Conservation (phyloP, 2,888 invertebrate genomes). For the Cyrtodaria siliqua region DNA sequence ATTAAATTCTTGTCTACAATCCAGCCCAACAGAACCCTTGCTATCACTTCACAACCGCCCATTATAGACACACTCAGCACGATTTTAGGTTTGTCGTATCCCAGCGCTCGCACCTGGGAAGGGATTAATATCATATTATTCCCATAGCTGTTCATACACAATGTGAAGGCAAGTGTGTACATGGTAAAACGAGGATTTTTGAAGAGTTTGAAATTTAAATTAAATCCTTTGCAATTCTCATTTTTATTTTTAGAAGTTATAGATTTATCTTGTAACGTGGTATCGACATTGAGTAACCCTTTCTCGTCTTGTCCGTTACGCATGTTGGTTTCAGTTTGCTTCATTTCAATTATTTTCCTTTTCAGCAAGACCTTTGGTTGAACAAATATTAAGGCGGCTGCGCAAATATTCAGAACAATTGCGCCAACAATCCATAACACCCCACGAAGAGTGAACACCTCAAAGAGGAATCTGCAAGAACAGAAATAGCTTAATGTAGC, state of each 20-base stretch:
- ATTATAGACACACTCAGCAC: slow-evolving; percentile 89
- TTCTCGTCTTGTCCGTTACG: neutral
- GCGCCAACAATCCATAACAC: slow-evolving; percentile 55
- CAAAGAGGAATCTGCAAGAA: slow-evolving; percentile 48
- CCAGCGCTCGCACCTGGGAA: slow-evolving; percentile 90
- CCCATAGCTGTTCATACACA: slow-evolving; percentile 92
- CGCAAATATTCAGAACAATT: slow-evolving; percentile 46
- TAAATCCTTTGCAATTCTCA: slow-evolving; percentile 1
- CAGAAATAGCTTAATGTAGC: too few species aligned
- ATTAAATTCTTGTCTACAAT: slow-evolving; percentile 90
- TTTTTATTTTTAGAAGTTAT: neutral
- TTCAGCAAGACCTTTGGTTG: slow-evolving; percentile 46
- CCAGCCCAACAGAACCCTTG: slow-evolving; percentile 91
- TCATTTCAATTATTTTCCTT: slow-evolving; percentile 7
- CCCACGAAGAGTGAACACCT: slow-evolving; percentile 47
- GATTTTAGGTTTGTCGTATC: slow-evolving; percentile 87
- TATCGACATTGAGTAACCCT: slow-evolving; percentile 27
- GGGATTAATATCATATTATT: slow-evolving; percentile 92
- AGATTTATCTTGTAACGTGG: slow-evolving; percentile 1
- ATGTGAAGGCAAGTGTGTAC: slow-evolving; percentile 91
- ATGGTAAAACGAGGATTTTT: slow-evolving; percentile 88
- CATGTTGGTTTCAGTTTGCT: slow-evolving; percentile 3
- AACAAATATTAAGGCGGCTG: slow-evolving; percentile 47
- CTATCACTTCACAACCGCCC: slow-evolving; percentile 91
- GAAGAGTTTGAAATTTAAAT: slow-evolving; percentile 53